Conservation (phyloP, 2,888 invertebrate genomes). For the Phyllotreta cruciferae region DNA sequence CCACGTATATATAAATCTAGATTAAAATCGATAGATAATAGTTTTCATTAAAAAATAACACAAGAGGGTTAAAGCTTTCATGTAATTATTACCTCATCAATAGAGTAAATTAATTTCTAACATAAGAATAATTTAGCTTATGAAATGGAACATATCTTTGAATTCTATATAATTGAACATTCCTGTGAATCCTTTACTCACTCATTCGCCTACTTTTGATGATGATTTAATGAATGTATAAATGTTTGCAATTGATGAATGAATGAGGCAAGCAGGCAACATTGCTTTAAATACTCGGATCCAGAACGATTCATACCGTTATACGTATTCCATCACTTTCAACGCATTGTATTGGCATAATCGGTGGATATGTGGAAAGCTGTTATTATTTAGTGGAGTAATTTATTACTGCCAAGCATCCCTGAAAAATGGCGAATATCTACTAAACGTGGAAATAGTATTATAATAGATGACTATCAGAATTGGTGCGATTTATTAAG, state of each 20-base stretch:
- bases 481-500: background rate
- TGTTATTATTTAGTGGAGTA: constrained; percentile 28
- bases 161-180: constrained; percentile 1
- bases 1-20: constrained; percentile 6
- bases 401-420: constrained; percentile 24
- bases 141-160: constrained; percentile 1
- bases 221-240: no score
- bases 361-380: constrained; percentile 26
- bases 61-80: no score
- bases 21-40: constrained; percentile 1
- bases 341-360: constrained; percentile 30
- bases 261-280: constrained; percentile 6
- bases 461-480: constrained; percentile 1
- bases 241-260: constrained; percentile 1
- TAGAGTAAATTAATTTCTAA: no score
- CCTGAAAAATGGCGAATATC: constrained; percentile 10
- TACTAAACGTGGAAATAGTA: constrained; percentile 1
- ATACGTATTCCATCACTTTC: constrained; percentile 30
- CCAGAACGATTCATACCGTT: constrained; percentile 23
- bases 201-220: no score
- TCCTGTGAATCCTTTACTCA: no score
- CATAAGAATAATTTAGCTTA: background rate
- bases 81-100: no score
- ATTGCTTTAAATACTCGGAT: constrained; percentile 10
- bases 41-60: no score